Conservation (phyloP, 2,797 vertebrate genomes). For the Sylvilagus floridanus region DNA sequence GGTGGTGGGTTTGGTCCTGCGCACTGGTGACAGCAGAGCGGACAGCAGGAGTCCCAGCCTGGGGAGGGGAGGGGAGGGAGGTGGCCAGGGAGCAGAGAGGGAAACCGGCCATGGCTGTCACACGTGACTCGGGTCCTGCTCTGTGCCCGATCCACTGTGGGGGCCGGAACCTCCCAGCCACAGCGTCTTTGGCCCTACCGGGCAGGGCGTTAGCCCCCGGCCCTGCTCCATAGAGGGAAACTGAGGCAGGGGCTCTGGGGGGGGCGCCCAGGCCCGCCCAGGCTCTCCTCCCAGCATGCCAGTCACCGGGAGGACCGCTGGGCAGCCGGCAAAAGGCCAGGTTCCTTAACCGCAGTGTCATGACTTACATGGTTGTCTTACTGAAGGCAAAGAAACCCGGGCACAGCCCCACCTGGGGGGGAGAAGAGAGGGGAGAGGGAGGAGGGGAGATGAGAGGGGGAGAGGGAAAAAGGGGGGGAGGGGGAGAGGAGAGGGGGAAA, state of each 20-base stretch:
- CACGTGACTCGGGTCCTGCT: background rate
- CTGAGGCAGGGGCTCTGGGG: background rate
- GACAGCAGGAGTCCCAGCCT: no score
- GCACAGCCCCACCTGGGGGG: no score
- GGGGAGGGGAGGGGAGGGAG: no score
- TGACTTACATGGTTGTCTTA: conserved; percentile 53
- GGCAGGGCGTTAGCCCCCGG: background rate
- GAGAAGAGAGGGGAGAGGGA: background rate
- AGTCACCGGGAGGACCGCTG: no score
- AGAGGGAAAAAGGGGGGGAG: background rate
- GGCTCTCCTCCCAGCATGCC: background rate
- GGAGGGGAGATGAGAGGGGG: background rate
- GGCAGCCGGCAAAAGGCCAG: no score
- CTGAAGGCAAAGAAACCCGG: background rate
- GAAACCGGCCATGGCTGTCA: no score
- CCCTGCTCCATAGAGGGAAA: background rate
- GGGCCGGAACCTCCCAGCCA: background rate
- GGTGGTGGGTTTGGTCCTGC: no score
- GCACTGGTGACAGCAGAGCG: no score
- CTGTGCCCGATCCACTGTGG: background rate
- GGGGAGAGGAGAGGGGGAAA: no score
- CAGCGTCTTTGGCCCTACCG: background rate
- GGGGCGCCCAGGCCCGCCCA: background rate
- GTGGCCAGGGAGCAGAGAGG: no score
- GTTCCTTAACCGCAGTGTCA: background rate